Evolutionary conservation across 1,140 invertebrate species (phyloP).

Genomic region (Antheraea mylitta): DNA sequence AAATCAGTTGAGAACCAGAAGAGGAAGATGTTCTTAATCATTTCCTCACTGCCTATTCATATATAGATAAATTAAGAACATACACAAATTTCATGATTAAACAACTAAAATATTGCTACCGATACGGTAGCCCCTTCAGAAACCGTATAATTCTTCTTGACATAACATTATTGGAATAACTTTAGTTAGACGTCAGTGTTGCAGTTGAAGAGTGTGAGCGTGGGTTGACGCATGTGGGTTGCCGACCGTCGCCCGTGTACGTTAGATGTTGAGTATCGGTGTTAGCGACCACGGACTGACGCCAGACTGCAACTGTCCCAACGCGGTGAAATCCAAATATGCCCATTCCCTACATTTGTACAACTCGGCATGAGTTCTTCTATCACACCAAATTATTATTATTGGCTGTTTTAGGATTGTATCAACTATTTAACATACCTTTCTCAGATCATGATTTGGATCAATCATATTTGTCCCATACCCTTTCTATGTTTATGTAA

Average conservation of each 20-base stretch:
- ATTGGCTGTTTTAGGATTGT: too few relatives aligned
- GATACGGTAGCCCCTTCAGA: not conserved
- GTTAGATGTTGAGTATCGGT: conserved; percentile 71
- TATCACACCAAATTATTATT: too few relatives aligned
- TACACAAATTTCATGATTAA: too few relatives aligned
- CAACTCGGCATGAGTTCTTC: too few relatives aligned
- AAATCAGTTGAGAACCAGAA: too few relatives aligned
- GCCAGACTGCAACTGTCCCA: conserved; percentile 50
- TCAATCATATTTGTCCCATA: not conserved
- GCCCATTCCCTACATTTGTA: conserved; percentile 8
- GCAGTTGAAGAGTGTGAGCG: conserved; percentile 5
- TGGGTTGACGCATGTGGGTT: conserved; percentile 54
- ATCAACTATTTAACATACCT: not conserved
- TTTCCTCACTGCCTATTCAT: too few relatives aligned
- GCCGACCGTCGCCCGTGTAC: conserved; percentile 52
- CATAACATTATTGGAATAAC: not conserved
- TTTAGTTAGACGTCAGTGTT: not conserved
- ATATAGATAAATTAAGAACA: too few relatives aligned
- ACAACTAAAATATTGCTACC: too few relatives aligned
- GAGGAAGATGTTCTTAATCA: too few relatives aligned
- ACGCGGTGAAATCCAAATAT: conserved; percentile 43
- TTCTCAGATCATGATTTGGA: not conserved
- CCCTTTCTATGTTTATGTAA: too few relatives aligned
- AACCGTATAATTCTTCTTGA: not conserved
- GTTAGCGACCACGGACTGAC: conserved; percentile 59